Evolutionary conservation across 2,888 invertebrate genomes (phyloP).

Genomic region (Proisotoma minuta): DNA sequence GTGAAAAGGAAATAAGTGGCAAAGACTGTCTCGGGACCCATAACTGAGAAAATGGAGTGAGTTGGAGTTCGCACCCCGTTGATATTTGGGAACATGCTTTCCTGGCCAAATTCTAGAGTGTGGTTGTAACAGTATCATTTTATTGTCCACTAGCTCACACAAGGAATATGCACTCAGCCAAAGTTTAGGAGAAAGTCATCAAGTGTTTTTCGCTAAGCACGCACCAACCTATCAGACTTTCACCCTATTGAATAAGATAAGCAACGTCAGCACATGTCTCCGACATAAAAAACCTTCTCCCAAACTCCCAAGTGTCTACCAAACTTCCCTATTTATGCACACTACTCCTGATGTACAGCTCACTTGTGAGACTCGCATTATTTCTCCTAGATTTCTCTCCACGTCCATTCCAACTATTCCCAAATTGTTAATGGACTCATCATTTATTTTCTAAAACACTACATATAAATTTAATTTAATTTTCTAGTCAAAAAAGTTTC

Average conservation of each 20-base stretch:
- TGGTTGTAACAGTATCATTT: not conserved
- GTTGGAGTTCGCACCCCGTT: slow-evolving; percentile 34
- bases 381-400: too few species aligned
- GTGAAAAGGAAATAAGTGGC: slow-evolving; percentile 29
- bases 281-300: not conserved
- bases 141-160: not conserved
- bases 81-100: slow-evolving; percentile 19
- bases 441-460: too few species aligned
- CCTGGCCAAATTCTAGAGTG: not conserved
- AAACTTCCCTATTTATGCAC: too few species aligned
- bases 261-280: slow-evolving; percentile 12
- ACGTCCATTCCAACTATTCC: not conserved
- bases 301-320: not conserved
- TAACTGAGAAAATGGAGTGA: slow-evolving; percentile 21
- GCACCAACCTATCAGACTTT: not conserved
- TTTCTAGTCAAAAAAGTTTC: too few species aligned
- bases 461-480: too few species aligned
- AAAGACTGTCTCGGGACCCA: slow-evolving; percentile 45
- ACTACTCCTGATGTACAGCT: too few species aligned
- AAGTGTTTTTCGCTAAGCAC: too few species aligned
- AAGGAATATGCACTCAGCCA: too few species aligned
- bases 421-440: too few species aligned
- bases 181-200: too few species aligned
- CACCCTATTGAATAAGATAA: slow-evolving; percentile 1
- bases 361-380: too few species aligned